Evolutionary conservation across 2,888 invertebrate genomes (phyloP), one percentile per base, ranked within the genome.

Genomic region (Digitonthophagus gazella): DNA sequence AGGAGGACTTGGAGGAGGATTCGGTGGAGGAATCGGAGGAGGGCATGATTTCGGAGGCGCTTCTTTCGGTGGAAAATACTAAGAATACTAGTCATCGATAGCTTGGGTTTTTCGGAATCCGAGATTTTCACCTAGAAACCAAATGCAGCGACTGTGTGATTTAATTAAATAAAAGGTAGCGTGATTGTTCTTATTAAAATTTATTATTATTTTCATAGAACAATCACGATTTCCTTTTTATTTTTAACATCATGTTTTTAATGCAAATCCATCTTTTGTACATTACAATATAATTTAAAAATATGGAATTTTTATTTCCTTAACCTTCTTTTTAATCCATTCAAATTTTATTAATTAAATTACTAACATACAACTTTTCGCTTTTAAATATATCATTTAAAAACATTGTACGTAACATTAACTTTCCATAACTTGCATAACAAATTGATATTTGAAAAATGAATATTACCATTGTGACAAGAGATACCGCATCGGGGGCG

Each of bases 51-150:
- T 63, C 2, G 58, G 58, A 8, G 61, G 61, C 19, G 16, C 15
- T 15, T 56, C 56, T 8, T 65, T 61, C 0, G 69, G 70, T 6
- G 54, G 56, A 8, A 61, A 67, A n/a, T 63, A 67, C 15, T 68
- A 65, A 65, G 8, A 11, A 15, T 19, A 44, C n/a, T 16, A 16
- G 15, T n/a, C 57, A 16, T 1, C 64, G 68, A 68, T 68, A 68
- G 68, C 68, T 65, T 68, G 64, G 68, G 64, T 20, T 16, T 16
- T 64, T 5, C 20, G 8, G 67, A 65, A 64, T 44, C 64, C 57
- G 68, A 68, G 68, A 65, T 68, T 68, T 65, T 65, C 22, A 28
- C 58, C 57, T 14, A 68, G 68, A 64, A 65, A 57, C 68, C 68
- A 64, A 57, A 57, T 2, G 57, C 57, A 16, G 57, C 57, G 16